Evolutionary conservation across 2,113 vertebrate species (phyloP).

Genomic region (Phalacrocorax brasilianus): DNA sequence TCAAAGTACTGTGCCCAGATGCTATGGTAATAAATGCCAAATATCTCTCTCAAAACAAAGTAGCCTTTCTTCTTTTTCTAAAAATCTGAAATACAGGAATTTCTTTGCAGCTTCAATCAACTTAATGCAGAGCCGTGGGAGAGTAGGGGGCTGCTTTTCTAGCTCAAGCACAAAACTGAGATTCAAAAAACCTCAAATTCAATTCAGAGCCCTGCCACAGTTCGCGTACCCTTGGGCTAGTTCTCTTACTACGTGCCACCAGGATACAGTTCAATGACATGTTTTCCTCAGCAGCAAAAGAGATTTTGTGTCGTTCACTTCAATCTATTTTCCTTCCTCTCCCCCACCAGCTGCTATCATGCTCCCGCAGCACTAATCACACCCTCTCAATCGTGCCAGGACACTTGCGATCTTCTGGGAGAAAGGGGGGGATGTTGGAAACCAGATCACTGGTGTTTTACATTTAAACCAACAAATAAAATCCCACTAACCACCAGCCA

Average conservation of each 20-base stretch:
- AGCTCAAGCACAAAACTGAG: not conserved
- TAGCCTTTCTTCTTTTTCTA: not conserved
- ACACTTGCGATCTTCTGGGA: not conserved
- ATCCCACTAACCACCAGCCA: not conserved
- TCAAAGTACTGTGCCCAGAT: not conserved
- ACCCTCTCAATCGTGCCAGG: not conserved
- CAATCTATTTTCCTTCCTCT: not conserved
- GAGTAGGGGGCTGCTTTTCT: not conserved
- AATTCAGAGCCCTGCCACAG: not conserved
- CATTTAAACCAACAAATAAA: not conserved
- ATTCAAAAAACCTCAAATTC: not conserved
- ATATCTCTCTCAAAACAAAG: not conserved
- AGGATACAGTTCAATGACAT: not conserved
- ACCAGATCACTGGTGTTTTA: not conserved
- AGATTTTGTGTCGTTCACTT: not conserved
- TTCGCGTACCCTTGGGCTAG: not conserved
- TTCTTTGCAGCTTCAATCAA: not conserved
- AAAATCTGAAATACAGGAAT: not conserved
- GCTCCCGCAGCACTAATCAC: not conserved
- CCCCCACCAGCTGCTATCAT: not conserved
- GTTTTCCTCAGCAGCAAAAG: not conserved
- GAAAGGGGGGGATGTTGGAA: accelerated
- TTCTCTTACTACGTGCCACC: accelerated
- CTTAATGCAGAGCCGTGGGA: not conserved
- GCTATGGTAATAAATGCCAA: not conserved